Evolutionary conservation across 2,888 invertebrate species (phyloP).

Genomic region (Aphelenchoides bicaudatus): DNA sequence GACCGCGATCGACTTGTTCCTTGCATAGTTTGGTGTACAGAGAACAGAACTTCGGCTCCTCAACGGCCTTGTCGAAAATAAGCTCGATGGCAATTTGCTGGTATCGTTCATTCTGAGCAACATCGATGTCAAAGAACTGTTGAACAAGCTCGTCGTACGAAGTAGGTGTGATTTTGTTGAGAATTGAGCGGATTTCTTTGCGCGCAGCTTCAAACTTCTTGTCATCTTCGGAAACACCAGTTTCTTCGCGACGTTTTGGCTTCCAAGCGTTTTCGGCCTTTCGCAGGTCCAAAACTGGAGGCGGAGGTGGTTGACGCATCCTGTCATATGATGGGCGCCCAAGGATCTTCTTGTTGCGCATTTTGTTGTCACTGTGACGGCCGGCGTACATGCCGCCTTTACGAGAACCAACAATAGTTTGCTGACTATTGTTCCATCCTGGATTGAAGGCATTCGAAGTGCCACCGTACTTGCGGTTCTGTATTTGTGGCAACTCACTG

Average conservation of each 20-base stretch:
- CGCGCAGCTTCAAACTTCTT: conserved; percentile 6
- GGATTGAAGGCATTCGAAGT: conserved; percentile 6
- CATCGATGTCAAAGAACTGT: conserved; percentile 30
- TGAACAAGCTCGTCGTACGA: conserved; percentile 31
- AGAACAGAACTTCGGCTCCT: conserved; percentile 41
- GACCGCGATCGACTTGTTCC: conserved; percentile 22
- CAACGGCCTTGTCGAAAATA: conserved; percentile 43
- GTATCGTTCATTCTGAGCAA: conserved; percentile 20
- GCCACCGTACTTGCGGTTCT: conserved; percentile 1
- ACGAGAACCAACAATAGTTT: background rate
- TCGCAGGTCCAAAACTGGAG: conserved; percentile 19
- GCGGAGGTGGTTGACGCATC: background rate
- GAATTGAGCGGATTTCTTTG: conserved; percentile 37
- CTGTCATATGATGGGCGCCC: conserved; percentile 6
- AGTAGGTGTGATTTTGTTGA: conserved; percentile 44
- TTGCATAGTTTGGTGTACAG: conserved; percentile 41
- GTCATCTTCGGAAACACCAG: conserved; percentile 17
- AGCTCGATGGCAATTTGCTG: conserved; percentile 30
- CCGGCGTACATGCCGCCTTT: background rate
- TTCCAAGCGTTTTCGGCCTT: conserved; percentile 36
- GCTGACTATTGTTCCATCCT: conserved; percentile 1
- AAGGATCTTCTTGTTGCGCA: conserved; percentile 5
- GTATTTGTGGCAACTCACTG: background rate
- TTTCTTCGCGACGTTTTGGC: conserved; percentile 20
- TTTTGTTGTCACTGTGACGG: conserved; percentile 2